These are phyloP conservation scores for Zoanthus gigantus DNA, from an alignment of 92 coral and sea anemone species.

Conservation along the genomic window DNA sequence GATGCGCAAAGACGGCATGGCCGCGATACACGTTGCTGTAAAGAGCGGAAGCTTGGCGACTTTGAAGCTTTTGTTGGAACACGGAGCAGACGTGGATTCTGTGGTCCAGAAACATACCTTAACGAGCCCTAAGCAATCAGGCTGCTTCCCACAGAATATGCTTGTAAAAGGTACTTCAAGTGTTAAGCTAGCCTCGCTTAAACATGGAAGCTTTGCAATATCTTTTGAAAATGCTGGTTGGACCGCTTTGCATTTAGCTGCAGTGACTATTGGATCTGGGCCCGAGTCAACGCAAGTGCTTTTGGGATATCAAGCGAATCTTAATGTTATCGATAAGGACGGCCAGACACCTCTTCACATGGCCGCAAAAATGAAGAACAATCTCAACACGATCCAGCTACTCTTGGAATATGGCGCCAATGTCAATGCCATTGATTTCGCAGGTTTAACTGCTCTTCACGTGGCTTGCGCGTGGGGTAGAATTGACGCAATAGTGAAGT, in stretches of 20 bases:
- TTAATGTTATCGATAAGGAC: slow-evolving; percentile 23
- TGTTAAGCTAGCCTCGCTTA: neutral
- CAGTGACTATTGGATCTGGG: neutral
- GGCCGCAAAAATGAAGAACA: slow-evolving; percentile 29
- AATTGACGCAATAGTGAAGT: neutral
- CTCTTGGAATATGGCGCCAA: slow-evolving; percentile 20
- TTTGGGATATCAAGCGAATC: slow-evolving; percentile 19
- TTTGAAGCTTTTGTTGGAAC: neutral
- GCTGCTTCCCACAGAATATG: no score
- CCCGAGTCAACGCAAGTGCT: slow-evolving; percentile 24
- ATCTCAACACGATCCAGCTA: neutral
- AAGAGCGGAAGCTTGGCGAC: slow-evolving; percentile 20
- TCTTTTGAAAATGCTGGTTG: slow-evolving; percentile 29
- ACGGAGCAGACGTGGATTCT: slow-evolving; percentile 18
- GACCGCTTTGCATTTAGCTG: slow-evolving; percentile 33
- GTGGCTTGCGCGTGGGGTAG: slow-evolving; percentile 41
- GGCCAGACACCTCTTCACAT: slow-evolving; percentile 37
- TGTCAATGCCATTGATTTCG: slow-evolving; percentile 17
- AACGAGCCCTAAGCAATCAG: neutral
- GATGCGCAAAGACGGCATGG: slow-evolving; percentile 23
- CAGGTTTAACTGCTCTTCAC: slow-evolving; percentile 33
- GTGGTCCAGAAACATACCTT: neutral
- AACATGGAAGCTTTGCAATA: neutral
- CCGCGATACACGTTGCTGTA: slow-evolving; percentile 21
- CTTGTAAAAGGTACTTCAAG: no score